Base-by-base conservation (phyloP, 2,888 invertebrate species). In the Epinotia nisella region DNA sequence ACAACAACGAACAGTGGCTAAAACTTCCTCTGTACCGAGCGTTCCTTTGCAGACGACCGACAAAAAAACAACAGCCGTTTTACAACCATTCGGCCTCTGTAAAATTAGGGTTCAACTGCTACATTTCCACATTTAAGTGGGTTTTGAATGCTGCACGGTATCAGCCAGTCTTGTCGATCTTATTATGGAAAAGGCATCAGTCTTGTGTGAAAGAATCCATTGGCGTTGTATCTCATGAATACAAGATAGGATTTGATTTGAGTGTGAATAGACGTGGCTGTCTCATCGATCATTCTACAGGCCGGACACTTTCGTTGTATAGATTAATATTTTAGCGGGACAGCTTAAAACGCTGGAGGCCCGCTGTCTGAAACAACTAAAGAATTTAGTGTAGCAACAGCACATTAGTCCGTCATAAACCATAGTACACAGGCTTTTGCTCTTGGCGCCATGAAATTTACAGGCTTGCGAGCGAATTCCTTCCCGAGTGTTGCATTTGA, bases 1-100 rank as follows among this genome's bases (percentile, higher is more conserved):
- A 82, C 81, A 82, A 83, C 84, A 82, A 82, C 84, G 82, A 78
- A 79, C 81, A 73, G 78, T 71, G 80, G 79, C 79, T 73, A 79
- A 78, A 79, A 79, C 81, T 82, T 85, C 85, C 83, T 84, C 75
- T 78, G 77, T 74, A 70, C 78, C 77, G 77, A 74, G 71, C 78
- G 76, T 78, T 79, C 78, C 81, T 80, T 78, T 76, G 62, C 68
- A 51, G 62, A 58, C 70, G 15, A 29, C 58, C 62, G 72, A 62
- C 72, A 68, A 68, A 73, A 66, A 73, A 72, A 67, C 21, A 72
- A 61, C 55, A 72, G 61, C 49, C 71, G 55, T 35, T 67, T 67
- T 61, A 72, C 71, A 72, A 71, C 74, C 71, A 71, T 71, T 71
- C 64, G 66, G 66, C 53, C 55, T 41, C 64, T 24, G 55, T 49